Evolutionary conservation across 2,888 invertebrate species (phyloP), one percentile per base, ranked within the genome.

Genomic region (Seladonia tumulorum): DNA sequence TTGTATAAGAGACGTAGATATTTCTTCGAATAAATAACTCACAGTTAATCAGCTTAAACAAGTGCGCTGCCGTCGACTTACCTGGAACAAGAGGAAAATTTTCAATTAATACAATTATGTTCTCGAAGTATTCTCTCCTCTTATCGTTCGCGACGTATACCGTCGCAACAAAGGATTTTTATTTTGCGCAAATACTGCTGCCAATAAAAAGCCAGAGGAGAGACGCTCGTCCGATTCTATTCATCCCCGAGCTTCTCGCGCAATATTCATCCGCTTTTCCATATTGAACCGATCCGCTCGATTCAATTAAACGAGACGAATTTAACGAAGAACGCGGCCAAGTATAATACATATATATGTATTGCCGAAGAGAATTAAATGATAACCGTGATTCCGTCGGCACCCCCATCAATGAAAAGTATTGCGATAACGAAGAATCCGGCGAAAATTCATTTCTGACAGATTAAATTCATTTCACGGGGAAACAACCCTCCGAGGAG

Each of bases 381-480:
- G 22, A 42, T 29, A 42, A 3, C 25, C 22, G 49, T 25, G 72
- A 72, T 25, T 29, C 29, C 16, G 8, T 3, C 25, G 42, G 66
- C 35, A 57, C 10, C n/a, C n/a, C n/a, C n/a, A 57, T 57, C 25
- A 16, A 35, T 35, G 25, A 72, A 45, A 45, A 45, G 45, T 45
- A 71, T 71, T 12, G 22, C 42, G 42, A 42, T 45, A 45, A 47
- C 71, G 47, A 72, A 72, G 25, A 14, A 49, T 18, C 39, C n/a
- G 66, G 53, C 25, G 63, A 35, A 70, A 49, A 70, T 77, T 77
- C 35, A 77, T 77, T 49, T 70, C 68, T 47, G 22, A 66, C 25
- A 35, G 73, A 49, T 35, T 73, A 39, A 66, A 57, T 60, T 63
- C 57, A 49, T 49, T 66, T 18, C 63, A 22, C n/a, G 2, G 10